Evolutionary conservation across 2,888 invertebrate genomes (phyloP).

Genomic region (Platycnemis pennipes): DNA sequence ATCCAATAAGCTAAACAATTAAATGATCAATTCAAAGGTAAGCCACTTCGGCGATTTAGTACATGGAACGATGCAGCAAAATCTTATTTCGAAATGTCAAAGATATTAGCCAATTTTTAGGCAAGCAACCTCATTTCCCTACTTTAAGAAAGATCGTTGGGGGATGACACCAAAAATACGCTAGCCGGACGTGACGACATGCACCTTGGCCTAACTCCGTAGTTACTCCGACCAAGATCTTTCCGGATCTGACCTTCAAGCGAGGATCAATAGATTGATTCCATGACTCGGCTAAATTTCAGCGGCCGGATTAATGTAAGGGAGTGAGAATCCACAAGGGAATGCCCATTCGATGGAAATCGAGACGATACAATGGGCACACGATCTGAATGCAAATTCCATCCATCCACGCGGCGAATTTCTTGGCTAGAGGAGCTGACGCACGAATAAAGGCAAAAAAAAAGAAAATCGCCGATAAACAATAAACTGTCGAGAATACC

Average conservation of each 20-base stretch:
- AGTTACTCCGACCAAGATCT: neutral
- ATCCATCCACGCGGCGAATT: neutral
- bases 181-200: neutral
- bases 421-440: neutral
- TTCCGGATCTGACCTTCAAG: neutral
- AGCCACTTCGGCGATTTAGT: too few relatives aligned
- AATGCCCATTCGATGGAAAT: neutral
- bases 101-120: too few relatives aligned
- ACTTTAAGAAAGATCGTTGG: too few relatives aligned
- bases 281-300: conserved; percentile 5
- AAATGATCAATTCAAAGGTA: too few relatives aligned
- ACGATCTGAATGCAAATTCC: neutral
- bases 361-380: neutral
- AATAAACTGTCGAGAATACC: neutral
- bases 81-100: too few relatives aligned
- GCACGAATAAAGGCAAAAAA: neutral
- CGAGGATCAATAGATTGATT: conserved; percentile 14
- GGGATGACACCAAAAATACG: neutral
- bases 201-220: neutral
- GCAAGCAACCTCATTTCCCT: too few relatives aligned
- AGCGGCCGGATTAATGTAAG: neutral
- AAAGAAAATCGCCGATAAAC: neutral
- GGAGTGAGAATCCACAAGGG: neutral
- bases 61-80: too few relatives aligned
- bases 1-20: too few relatives aligned